These are phyloP conservation scores for Mesoclemmys tuberculata DNA, from an alignment of 2,113 vertebrate species.

Conservation along the genomic window DNA sequence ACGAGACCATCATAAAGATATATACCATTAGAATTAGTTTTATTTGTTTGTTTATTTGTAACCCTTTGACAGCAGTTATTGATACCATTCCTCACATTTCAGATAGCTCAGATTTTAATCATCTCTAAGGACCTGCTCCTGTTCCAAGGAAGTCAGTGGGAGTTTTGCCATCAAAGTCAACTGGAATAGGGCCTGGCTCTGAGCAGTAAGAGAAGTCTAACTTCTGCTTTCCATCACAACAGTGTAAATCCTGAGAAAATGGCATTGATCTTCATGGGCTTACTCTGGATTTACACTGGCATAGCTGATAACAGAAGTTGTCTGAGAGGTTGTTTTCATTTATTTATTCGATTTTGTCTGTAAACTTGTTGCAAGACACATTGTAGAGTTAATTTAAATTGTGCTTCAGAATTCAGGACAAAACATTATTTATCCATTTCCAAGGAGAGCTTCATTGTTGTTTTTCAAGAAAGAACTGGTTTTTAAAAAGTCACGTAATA, in stretches of 20 bases:
- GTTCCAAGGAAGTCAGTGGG: neutral
- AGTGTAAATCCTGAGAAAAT: neutral
- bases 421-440: neutral
- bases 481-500: neutral
- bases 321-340: neutral
- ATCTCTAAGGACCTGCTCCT: neutral
- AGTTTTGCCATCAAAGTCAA: neutral
- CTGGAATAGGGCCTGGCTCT: neutral
- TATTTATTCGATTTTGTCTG: neutral
- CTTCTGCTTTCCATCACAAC: neutral
- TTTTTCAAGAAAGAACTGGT: neutral
- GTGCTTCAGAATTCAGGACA: neutral
- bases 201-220: neutral
- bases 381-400: neutral
- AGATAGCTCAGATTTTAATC: neutral
- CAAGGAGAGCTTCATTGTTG: neutral
- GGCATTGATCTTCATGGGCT: neutral
- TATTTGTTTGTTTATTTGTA: neutral
- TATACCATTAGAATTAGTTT: neutral
- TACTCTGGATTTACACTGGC: neutral
- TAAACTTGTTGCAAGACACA: neutral
- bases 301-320: neutral
- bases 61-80: neutral
- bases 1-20: neutral
- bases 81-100: neutral